Conservation (phyloP, 30 jellyfish, hydroid and myxozoan species). For the Hydractinia symbiolongicarpus region DNA sequence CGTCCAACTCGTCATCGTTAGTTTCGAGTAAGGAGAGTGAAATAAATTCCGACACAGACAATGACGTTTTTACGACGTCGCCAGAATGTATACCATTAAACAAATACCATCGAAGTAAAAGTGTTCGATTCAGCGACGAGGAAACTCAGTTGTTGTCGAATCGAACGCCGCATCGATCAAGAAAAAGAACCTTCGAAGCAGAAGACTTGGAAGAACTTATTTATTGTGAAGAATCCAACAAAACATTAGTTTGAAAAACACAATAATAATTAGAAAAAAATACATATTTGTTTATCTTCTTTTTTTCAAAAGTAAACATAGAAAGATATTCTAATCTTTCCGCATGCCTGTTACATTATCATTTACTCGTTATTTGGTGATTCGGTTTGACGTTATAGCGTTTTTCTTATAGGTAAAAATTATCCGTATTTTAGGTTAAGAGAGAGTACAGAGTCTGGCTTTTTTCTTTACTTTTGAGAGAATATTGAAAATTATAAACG, state of each 20-base stretch:
- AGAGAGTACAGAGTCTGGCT: too few species aligned
- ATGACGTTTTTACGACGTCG: neutral
- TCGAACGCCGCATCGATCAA: neutral
- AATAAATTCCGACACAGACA: constrained; percentile 4
- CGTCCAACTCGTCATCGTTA: constrained; percentile 3
- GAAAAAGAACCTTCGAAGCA: neutral
- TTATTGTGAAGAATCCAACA: neutral
- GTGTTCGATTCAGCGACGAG: constrained; percentile 25
- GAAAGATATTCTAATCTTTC: too few species aligned
- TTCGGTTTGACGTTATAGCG: too few species aligned
- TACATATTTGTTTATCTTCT: neutral
- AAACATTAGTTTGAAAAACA: neutral
- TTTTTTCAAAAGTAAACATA: neutral
- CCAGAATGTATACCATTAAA: constrained; percentile 7
- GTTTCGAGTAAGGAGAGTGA: constrained; percentile 10
- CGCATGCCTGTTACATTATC: too few species aligned
- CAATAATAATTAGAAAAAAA: neutral
- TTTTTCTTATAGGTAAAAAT: too few species aligned
- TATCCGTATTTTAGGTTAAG: too few species aligned
- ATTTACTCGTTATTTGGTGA: too few species aligned
- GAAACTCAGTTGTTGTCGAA: neutral
- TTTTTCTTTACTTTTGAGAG: too few species aligned
- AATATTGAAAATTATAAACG: too few species aligned
- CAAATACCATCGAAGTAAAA: constrained; percentile 8
- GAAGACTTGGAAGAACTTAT: neutral